These are phyloP conservation scores for Halcyon senegalensis DNA, from an alignment of 2,113 vertebrate genomes.

Conservation along the genomic window DNA sequence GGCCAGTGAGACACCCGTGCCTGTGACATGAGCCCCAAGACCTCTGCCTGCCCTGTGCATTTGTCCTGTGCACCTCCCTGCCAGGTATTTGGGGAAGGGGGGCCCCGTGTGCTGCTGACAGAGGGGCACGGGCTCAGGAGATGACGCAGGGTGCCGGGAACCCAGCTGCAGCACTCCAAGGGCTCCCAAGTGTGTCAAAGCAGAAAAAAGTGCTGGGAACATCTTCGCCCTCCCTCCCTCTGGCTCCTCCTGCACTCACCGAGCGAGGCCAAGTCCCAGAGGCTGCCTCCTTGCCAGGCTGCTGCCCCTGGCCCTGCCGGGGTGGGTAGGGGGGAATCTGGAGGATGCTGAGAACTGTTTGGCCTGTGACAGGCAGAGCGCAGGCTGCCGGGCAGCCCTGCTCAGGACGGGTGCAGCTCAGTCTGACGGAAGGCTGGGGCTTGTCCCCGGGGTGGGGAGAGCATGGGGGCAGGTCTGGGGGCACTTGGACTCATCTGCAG, in stretches of 20 bases:
- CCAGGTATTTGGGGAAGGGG: background rate
- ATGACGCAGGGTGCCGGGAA: accelerated
- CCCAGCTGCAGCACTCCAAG: background rate
- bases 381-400: background rate
- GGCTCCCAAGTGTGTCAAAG: background rate
- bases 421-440: background rate
- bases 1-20: background rate
- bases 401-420: background rate
- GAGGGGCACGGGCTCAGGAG: background rate
- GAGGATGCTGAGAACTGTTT: background rate
- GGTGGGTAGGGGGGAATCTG: background rate
- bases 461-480: background rate
- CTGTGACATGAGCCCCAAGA: background rate
- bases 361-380: background rate
- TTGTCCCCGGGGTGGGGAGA: accelerated
- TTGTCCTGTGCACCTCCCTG: background rate
- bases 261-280: background rate
- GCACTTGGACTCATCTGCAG: accelerated
- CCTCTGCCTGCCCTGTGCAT: background rate
- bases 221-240: background rate
- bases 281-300: background rate
- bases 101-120: background rate
- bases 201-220: background rate
- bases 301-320: accelerated
- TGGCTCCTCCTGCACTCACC: background rate